Evolutionary conservation across 1,140 invertebrate genomes (phyloP).

Genomic region (Ceratitis capitata): DNA sequence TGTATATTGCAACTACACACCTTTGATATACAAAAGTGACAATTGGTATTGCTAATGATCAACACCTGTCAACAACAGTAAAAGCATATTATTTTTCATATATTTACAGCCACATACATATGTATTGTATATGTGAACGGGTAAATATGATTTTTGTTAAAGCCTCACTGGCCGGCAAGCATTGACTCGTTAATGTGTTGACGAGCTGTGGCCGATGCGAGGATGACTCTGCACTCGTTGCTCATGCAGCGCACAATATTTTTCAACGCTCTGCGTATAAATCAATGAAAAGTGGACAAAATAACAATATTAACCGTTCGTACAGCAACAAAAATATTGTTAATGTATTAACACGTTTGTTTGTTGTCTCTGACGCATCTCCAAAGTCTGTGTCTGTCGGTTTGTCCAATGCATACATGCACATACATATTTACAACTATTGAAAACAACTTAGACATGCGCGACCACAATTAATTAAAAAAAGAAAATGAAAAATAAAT

Average conservation of each 20-base stretch:
- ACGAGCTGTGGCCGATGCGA: not conserved
- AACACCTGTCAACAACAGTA: constrained; percentile 7
- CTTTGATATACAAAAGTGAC: not conserved
- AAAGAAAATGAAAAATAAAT: not conserved
- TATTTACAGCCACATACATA: too few species aligned
- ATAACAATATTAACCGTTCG: not conserved
- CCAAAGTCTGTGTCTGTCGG: not conserved
- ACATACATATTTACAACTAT: not conserved
- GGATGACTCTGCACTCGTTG: not conserved
- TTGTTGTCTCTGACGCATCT: not conserved
- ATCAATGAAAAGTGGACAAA: not conserved
- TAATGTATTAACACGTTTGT: not conserved
- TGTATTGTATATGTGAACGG: too few species aligned
- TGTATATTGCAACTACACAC: not conserved
- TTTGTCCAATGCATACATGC: not conserved
- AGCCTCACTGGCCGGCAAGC: not conserved
- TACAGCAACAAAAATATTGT: not conserved
- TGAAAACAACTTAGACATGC: constrained; percentile 6
- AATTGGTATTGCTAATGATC: constrained; percentile 11
- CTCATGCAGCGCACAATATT: not conserved
- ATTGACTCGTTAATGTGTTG: constrained; percentile 20
- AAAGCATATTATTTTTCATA: not conserved
- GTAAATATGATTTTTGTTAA: too few species aligned
- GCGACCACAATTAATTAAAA: not conserved
- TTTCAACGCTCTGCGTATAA: not conserved